These are phyloP conservation scores for Suncus etruscus DNA, from an alignment of 2,113 vertebrate genomes.

Conservation along the genomic window DNA sequence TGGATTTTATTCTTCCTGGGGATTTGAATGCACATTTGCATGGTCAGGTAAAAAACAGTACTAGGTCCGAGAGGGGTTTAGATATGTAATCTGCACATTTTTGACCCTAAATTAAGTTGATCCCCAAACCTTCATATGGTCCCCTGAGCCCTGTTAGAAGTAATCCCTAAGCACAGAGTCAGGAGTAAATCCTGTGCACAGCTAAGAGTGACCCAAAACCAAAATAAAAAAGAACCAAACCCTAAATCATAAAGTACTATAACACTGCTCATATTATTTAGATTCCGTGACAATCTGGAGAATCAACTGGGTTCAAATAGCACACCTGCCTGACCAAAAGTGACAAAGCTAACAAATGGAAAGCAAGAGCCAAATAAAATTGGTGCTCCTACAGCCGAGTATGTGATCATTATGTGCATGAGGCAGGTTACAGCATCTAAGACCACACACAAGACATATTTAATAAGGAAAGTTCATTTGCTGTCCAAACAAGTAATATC, in stretches of 20 bases:
- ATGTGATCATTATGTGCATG: not conserved
- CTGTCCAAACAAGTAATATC: not conserved
- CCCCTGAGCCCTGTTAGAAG: no score
- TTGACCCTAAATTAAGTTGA: no score
- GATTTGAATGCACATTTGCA: not conserved
- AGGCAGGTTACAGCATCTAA: not conserved
- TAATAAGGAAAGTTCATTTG: not conserved
- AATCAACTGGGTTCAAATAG: no score
- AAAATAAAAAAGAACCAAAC: not conserved
- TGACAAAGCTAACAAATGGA: not conserved
- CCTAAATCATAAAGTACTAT: not conserved
- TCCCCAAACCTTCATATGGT: no score
- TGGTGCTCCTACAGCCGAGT: not conserved
- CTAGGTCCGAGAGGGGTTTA: no score
- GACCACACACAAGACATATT: not conserved
- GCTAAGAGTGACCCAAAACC: no score
- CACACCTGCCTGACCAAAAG: not conserved
- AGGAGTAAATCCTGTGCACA: no score
- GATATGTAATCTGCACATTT: no score
- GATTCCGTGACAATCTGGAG: not conserved
- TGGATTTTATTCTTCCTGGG: not conserved
- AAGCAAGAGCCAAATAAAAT: not conserved
- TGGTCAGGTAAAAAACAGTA: not conserved
- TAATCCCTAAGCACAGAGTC: no score
- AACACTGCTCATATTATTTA: not conserved